phyloP scores from a whole-genome alignment of 2,113 vertebrate genomes.

The Apteryx mantelli region DNA sequence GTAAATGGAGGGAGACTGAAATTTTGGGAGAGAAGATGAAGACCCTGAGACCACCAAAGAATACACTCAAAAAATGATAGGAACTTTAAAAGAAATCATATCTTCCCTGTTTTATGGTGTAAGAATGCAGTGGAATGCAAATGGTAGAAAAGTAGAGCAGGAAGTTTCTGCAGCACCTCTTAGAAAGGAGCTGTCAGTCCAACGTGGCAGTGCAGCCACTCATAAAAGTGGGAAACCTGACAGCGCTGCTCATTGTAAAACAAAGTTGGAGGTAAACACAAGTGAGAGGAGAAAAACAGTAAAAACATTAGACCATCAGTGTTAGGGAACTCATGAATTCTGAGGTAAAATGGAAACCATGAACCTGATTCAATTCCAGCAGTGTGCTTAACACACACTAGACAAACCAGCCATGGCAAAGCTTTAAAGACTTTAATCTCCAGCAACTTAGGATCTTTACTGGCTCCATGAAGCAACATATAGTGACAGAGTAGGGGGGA shows the following conservation, averaged over 20 bases:
- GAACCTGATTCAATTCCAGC: background rate
- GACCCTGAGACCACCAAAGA: background rate
- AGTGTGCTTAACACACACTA: background rate
- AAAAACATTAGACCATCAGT: background rate
- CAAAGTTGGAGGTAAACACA: background rate
- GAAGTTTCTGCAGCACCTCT: slow-evolving; percentile 3
- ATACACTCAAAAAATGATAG: background rate
- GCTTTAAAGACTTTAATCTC: background rate
- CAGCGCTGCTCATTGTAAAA: background rate
- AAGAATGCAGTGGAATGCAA: background rate
- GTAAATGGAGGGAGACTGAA: background rate
- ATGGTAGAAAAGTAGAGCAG: background rate
- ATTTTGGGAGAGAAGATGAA: slow-evolving; percentile 1
- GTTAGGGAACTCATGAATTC: background rate
- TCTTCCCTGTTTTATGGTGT: background rate
- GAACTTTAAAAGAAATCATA: background rate
- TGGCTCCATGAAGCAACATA: background rate
- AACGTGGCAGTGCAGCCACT: background rate
- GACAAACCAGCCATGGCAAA: background rate
- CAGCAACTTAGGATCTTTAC: background rate
- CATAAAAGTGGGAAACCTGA: background rate
- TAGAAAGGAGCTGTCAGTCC: background rate
- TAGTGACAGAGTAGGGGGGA: background rate
- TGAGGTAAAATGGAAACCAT: background rate
- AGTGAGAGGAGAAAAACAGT: background rate